Conservation (phyloP, 2,113 vertebrate genomes). For the Heliornis fulica region DNA sequence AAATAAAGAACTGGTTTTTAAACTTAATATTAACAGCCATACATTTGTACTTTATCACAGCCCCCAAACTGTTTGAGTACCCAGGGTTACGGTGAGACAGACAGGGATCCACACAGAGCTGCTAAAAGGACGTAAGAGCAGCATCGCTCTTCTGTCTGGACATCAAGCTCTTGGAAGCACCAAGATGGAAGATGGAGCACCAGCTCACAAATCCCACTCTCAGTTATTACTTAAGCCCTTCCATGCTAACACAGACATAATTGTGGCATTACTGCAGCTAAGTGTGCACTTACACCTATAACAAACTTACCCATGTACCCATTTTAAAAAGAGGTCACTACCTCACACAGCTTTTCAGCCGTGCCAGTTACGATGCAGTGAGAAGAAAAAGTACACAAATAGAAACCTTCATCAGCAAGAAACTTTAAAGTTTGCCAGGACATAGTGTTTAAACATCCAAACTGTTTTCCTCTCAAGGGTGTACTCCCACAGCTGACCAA, state of each 20-base stretch:
- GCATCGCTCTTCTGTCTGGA: background rate
- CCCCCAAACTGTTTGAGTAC: background rate
- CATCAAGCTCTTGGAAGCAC: no score
- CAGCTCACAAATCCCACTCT: no score
- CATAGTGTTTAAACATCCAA: background rate
- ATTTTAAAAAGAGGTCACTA: background rate
- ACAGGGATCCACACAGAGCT: background rate
- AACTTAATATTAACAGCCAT: background rate
- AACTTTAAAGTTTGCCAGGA: background rate
- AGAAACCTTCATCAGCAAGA: background rate
- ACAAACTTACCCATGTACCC: background rate
- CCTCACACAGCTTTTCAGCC: background rate
- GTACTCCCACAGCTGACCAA: background rate
- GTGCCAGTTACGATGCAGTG: background rate
- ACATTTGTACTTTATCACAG: background rate
- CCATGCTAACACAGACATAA: background rate
- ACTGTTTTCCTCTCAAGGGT: background rate
- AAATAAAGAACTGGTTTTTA: background rate
- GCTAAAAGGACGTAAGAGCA: background rate
- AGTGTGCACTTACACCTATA: background rate
- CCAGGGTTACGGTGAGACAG: background rate
- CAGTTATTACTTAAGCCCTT: no score
- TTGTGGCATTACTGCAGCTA: background rate
- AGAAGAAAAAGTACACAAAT: background rate
- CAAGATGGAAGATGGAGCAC: no score